phyloP scores from a whole-genome alignment of 2,888 invertebrate species.

The Apodemia hepburni region DNA sequence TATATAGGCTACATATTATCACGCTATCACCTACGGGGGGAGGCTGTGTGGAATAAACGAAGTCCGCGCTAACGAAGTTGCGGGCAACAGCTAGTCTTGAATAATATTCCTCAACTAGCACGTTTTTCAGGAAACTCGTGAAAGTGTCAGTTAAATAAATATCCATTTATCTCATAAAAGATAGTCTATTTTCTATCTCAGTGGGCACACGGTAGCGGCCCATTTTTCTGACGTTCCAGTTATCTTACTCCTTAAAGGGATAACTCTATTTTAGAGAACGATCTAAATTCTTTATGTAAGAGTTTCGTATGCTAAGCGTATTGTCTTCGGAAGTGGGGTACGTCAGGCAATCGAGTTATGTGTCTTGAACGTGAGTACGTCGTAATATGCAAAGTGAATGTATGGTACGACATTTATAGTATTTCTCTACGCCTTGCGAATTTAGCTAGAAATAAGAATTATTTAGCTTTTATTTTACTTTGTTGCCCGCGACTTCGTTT shows the following conservation, averaged over 20 bases:
- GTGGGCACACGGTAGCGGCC: constrained; percentile 20
- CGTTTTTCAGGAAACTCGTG: neutral
- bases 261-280: constrained; percentile 31
- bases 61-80: too few relatives aligned
- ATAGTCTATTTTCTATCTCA: constrained; percentile 22
- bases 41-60: too few relatives aligned
- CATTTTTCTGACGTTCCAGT: constrained; percentile 21
- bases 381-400: neutral
- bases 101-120: neutral
- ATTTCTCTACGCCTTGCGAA: neutral
- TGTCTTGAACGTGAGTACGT: neutral
- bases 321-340: constrained; percentile 22
- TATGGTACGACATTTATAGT: neutral
- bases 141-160: constrained; percentile 11
- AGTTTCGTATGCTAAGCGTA: constrained; percentile 34
- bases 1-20: too few relatives aligned
- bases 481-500: too few relatives aligned
- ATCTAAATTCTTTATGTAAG: constrained; percentile 31
- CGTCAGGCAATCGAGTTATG: constrained; percentile 26
- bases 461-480: too few relatives aligned
- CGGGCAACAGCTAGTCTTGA: too few relatives aligned
- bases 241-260: constrained; percentile 25
- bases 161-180: constrained; percentile 13
- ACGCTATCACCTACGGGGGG: too few relatives aligned
- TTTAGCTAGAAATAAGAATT: neutral